These are phyloP conservation scores for Elanus axillaris DNA, from an alignment of 2,113 vertebrate species.

Conservation along the genomic window DNA sequence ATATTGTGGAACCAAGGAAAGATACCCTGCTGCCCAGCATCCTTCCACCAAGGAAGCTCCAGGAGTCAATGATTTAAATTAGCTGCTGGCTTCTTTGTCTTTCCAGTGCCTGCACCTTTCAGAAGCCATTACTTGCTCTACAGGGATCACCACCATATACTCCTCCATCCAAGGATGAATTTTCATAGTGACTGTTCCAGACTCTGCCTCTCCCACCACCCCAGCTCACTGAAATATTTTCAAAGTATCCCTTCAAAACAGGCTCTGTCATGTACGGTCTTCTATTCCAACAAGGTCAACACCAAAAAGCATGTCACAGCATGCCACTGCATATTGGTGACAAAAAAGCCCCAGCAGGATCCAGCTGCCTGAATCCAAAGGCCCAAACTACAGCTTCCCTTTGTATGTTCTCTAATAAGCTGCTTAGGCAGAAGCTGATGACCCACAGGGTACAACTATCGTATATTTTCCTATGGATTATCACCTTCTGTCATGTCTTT, in stretches of 20 bases:
- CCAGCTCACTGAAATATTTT: neutral
- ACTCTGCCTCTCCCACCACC: neutral
- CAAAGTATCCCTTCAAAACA: neutral
- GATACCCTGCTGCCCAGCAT: neutral
- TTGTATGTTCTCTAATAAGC: neutral
- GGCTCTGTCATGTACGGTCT: rapidly evolving
- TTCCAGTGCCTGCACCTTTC: neutral
- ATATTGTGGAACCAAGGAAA: neutral
- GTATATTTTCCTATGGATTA: neutral
- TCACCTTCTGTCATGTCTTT: neutral
- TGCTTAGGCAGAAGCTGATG: neutral
- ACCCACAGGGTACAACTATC: neutral
- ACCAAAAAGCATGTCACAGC: neutral
- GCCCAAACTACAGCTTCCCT: neutral
- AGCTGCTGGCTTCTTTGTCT: neutral
- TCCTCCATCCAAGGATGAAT: neutral
- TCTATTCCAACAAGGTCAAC: neutral
- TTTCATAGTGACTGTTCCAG: neutral
- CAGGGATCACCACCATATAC: neutral
- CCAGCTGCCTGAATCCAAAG: neutral
- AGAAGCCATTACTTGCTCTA: neutral
- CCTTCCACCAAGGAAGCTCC: neutral
- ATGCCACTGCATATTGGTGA: neutral
- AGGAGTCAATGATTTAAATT: neutral
- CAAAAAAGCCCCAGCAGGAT: neutral